These are phyloP conservation scores for Epinephelus fuscoguttatus DNA, from an alignment of 2,113 vertebrate genomes.

Conservation along the genomic window DNA sequence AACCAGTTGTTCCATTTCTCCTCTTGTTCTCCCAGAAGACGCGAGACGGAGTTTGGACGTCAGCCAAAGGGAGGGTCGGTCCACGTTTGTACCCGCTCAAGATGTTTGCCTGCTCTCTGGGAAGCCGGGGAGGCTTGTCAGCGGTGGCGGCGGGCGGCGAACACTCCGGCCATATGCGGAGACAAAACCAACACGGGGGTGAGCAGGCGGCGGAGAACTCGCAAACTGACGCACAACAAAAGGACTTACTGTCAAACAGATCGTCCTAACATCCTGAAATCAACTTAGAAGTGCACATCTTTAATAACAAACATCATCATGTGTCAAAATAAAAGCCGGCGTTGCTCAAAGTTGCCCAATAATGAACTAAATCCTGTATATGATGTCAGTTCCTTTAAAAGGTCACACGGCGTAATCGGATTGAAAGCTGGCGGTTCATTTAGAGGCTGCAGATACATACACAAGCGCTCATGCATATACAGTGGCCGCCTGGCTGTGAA, in stretches of 20 bases:
- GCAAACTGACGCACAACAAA: background rate
- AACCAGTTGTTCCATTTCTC: conserved; percentile 99
- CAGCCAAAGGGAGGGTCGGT: conserved; percentile 88
- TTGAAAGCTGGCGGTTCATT: conserved; percentile 64
- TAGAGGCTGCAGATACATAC: conserved; percentile 46
- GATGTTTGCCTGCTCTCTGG: conserved; percentile 89
- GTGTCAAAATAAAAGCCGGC: conserved; percentile 12
- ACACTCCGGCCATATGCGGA: conserved; percentile 89
- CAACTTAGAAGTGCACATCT: background rate
- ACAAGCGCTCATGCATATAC: conserved; percentile 53
- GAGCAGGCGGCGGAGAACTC: background rate
- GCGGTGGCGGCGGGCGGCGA: conserved; percentile 68
- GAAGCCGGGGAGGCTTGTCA: conserved; percentile 85
- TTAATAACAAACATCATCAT: background rate
- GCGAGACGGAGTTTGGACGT: conserved; percentile 97
- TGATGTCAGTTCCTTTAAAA: conserved; percentile 52
- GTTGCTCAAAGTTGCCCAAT: conserved; percentile 22
- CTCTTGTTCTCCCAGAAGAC: conserved; percentile 99
- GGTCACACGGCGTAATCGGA: conserved; percentile 51
- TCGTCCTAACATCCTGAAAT: background rate
- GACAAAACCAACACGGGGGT: conserved; percentile 70
- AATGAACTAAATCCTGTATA: conserved; percentile 43
- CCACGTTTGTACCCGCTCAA: conserved; percentile 88
- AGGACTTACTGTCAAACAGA: background rate
- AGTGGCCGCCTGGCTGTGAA: conserved; percentile 1